A percentile compares a stretch with the other conserved stretches of the same genome.
Conservation (phyloP, 2,113 vertebrate genomes). For the Coptodon rendalli region DNA sequence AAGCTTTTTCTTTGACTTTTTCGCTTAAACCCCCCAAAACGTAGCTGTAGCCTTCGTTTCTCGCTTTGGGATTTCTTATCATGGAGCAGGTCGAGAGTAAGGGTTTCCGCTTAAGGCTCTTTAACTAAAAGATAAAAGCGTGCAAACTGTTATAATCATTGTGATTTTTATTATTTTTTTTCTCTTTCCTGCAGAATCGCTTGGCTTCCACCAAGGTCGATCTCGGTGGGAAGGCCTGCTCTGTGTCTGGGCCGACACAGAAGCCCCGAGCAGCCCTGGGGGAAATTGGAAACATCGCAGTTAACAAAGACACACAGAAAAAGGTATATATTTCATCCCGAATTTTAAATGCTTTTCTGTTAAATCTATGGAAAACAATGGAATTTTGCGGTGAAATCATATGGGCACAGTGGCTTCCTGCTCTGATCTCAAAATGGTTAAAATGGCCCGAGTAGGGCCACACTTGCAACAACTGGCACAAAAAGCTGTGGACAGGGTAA, state of each 20-base stretch:
- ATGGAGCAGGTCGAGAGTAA: no score
- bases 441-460: neutral
- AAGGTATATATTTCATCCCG: constrained; percentile 41
- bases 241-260: constrained; percentile 20
- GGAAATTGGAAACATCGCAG: constrained; percentile 71
- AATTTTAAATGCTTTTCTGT: no score
- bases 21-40: accelerated
- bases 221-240: constrained; percentile 48
- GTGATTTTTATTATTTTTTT: accelerated
- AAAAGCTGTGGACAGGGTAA: neutral
- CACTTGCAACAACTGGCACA: neutral
- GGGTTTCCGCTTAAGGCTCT: neutral
- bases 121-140: neutral
- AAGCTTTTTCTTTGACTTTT: neutral
- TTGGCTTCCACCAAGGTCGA: constrained; percentile 58
- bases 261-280: constrained; percentile 68
- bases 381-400: neutral
- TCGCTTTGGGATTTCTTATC: neutral
- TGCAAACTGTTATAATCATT: accelerated
- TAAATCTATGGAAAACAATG: neutral
- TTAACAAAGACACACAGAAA: constrained; percentile 24
- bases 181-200: constrained; percentile 58
- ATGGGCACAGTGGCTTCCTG: neutral
- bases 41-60: neutral
- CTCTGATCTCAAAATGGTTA: neutral